A percentile compares a stretch with the other conserved stretches of the same genome.
These are phyloP conservation scores for Xanthia togata DNA, from an alignment of 2,888 invertebrate species.

Conservation along the genomic window DNA sequence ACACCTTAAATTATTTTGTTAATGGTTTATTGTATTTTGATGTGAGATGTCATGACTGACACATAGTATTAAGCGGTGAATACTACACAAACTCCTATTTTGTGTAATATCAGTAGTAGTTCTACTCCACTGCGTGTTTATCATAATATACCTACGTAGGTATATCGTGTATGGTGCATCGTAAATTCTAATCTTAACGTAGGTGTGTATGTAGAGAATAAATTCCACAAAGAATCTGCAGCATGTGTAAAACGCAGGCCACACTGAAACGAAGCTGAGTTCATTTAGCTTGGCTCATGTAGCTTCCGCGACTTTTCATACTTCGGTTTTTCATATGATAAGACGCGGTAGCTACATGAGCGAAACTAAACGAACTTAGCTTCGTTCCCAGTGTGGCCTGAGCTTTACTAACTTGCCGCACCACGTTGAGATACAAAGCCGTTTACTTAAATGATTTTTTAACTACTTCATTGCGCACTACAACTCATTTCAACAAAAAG, in stretches of 20 bases:
- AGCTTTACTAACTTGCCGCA: neutral
- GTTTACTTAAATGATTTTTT: constrained; percentile 22
- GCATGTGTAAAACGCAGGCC: neutral
- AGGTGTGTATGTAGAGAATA: neutral
- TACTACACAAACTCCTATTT: neutral
- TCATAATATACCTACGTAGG: neutral
- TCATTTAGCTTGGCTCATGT: too few relatives aligned
- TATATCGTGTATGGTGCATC: neutral
- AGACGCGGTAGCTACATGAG: too few relatives aligned
- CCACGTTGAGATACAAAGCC: neutral
- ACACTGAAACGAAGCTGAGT: too few relatives aligned
- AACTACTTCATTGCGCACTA: constrained; percentile 12
- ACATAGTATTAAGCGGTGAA: neutral
- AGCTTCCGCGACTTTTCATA: too few relatives aligned
- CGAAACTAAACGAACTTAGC: too few relatives aligned
- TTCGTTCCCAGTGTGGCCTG: too few relatives aligned
- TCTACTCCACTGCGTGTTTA: neutral
- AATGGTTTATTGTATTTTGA: constrained; percentile 5
- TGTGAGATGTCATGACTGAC: neutral
- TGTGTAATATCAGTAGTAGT: neutral
- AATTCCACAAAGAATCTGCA: neutral
- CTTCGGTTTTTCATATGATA: too few relatives aligned
- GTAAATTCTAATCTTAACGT: neutral
- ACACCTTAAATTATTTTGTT: constrained; percentile 32
- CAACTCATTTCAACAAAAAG: constrained; percentile 20